Percentiles rank a stretch among this genome's conserved stretches.
These are phyloP conservation scores for Pammene fasciana DNA, from an alignment of 2,888 invertebrate species.

Conservation along the genomic window DNA sequence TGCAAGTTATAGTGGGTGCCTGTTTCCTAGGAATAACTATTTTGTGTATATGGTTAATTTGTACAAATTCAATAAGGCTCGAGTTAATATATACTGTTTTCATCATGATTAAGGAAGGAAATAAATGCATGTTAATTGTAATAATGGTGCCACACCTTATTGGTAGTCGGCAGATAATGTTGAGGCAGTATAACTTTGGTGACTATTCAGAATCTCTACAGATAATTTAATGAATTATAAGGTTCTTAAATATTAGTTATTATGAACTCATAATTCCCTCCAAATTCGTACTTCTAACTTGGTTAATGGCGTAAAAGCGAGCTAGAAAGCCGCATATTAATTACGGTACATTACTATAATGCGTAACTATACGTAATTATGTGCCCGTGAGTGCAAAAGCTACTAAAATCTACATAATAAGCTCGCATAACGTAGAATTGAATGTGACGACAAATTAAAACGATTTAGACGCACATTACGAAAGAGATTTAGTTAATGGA, in stretches of 20 bases:
- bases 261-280: neutral
- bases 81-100: no score
- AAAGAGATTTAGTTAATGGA: slow-evolving; percentile 42
- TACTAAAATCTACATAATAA: slow-evolving; percentile 41
- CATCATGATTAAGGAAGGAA: no score
- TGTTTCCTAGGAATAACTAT: no score
- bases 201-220: no score
- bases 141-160: no score
- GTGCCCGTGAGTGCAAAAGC: slow-evolving; percentile 36
- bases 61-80: no score
- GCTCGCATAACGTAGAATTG: slow-evolving; percentile 38
- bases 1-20: neutral
- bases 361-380: slow-evolving; percentile 39
- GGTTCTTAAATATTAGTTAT: no score
- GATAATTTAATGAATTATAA: no score
- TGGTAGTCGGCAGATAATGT: no score
- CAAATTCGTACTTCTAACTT: slow-evolving; percentile 2
- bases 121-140: no score
- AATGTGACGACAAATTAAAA: slow-evolving; percentile 41
- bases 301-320: slow-evolving; percentile 28
- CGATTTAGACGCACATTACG: slow-evolving; percentile 39
- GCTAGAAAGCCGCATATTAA: slow-evolving; percentile 33
- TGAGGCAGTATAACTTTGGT: no score
- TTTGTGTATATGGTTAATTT: no score
- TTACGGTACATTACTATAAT: slow-evolving; percentile 28